A percentile compares a stretch with the other conserved stretches of the same genome.
These are phyloP conservation scores for Scaeva pyrastri DNA, from an alignment of 2,888 invertebrate species.

Conservation along the genomic window DNA sequence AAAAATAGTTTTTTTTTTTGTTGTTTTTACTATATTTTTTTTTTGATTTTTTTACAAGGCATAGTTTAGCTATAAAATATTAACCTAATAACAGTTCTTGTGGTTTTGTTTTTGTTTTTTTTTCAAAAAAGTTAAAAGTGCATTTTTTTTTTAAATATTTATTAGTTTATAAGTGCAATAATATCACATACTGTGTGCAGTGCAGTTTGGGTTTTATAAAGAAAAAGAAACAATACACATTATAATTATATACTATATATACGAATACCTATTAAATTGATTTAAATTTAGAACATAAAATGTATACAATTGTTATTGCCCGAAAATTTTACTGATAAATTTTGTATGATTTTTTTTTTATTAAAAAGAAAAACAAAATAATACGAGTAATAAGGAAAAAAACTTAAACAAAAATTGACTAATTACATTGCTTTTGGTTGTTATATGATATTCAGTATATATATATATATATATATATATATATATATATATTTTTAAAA, in stretches of 20 bases:
- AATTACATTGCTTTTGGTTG: slow-evolving; percentile 70
- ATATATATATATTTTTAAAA: slow-evolving; percentile 10
- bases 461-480: slow-evolving; percentile 16
- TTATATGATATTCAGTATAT: slow-evolving; percentile 58
- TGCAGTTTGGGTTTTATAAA: slow-evolving; percentile 67
- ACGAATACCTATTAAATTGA: not conserved
- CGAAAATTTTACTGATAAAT: slow-evolving; percentile 32
- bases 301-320: slow-evolving; percentile 52
- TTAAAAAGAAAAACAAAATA: slow-evolving; percentile 8
- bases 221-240: slow-evolving; percentile 11
- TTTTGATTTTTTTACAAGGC: slow-evolving; percentile 62
- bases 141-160: slow-evolving; percentile 50
- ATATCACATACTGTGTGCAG: slow-evolving; percentile 76
- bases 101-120: slow-evolving; percentile 21
- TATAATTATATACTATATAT: slow-evolving; percentile 24
- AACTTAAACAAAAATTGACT: slow-evolving; percentile 56
- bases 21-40: slow-evolving; percentile 13
- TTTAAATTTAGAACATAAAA: slow-evolving; percentile 8
- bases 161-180: slow-evolving; percentile 71
- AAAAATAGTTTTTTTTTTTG: slow-evolving; percentile 47
- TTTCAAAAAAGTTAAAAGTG: slow-evolving; percentile 52
- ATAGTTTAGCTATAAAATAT: slow-evolving; percentile 57
- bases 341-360: too few relatives aligned
- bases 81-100: slow-evolving; percentile 51
- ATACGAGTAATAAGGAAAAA: not conserved